Evolutionary conservation across 2,113 vertebrate genomes (phyloP), one percentile per base, ranked within the genome.

Genomic region (Proterorhinus semilunaris): DNA sequence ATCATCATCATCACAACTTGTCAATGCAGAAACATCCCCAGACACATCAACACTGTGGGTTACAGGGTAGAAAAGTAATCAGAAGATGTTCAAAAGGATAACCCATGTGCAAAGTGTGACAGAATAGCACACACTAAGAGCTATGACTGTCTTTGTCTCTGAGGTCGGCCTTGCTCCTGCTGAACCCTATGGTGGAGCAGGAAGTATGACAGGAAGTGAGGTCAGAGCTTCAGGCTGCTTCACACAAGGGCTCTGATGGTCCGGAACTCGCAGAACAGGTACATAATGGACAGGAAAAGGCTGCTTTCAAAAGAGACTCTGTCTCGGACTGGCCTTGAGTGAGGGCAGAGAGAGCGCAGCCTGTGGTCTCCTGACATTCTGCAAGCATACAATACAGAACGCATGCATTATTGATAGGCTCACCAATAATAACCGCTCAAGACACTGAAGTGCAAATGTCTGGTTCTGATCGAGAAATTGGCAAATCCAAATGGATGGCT

Each of bases 171-270:
- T 36, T 44, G 57, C 68, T 10, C 67, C 43, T 58, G 76, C 70
- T 67, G 62, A 48, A 58, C 57, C 8, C 54, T 61, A 47, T 54
- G 16, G 9, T 54, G 10, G 68, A 74, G 75, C 78, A 86, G 87
- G 84, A 89, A 84, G 47, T 51, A n/a, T 61, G 62, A 8, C 57
- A 84, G 87, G 83, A 86, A 90, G 86, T 80, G 74, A 91, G 85
- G 80, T 82, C 82, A 53, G 21, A 72, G 57, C 67, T 80, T 76
- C 75, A 62, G 17, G 6, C 6, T 69, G 77, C 55, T 84, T 68
- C 69, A 89, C 65, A 76, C 78, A 86, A 72, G 69, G 27, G 69
- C 62, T 52, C 49, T 68, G 45, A 84, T 79, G 83, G 85, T 72
- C 81, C 83, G 88, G 79, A 90, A 89, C 71, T 68, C 47, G 63